Conservation (phyloP, 2,113 vertebrate species). For the Sprattus sprattus region DNA sequence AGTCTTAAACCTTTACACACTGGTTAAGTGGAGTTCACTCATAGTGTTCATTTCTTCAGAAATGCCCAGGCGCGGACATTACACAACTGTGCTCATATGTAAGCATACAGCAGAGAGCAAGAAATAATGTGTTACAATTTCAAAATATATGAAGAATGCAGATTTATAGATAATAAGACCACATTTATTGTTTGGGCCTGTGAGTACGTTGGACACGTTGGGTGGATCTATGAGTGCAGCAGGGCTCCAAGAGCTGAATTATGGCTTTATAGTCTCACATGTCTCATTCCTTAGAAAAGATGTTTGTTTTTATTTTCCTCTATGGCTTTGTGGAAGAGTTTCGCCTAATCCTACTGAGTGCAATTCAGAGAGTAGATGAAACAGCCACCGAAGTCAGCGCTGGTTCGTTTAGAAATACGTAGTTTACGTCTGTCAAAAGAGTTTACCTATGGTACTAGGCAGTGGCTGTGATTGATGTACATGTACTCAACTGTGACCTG, state of each 20-base stretch:
- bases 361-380: background rate
- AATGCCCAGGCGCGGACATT: too few species aligned
- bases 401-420: background rate
- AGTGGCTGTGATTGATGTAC: background rate
- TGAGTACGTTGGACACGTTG: background rate
- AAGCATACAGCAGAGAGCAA: background rate
- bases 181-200: background rate
- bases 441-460: background rate
- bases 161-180: background rate
- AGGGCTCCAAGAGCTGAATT: background rate
- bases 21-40: background rate
- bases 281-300: background rate
- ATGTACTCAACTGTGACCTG: background rate
- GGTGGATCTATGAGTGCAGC: background rate
- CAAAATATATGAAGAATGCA: background rate
- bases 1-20: too few species aligned
- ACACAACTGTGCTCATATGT: background rate
- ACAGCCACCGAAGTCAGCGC: background rate
- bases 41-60: too few species aligned
- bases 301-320: constrained; percentile 12
- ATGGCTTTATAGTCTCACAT: background rate
- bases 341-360: background rate
- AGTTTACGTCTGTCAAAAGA: constrained; percentile 2
- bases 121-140: background rate
- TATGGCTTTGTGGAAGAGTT: background rate